Evolutionary conservation across 2,888 invertebrate species (phyloP), one percentile per base, ranked within the genome.

Genomic region (Panopea generosa): DNA sequence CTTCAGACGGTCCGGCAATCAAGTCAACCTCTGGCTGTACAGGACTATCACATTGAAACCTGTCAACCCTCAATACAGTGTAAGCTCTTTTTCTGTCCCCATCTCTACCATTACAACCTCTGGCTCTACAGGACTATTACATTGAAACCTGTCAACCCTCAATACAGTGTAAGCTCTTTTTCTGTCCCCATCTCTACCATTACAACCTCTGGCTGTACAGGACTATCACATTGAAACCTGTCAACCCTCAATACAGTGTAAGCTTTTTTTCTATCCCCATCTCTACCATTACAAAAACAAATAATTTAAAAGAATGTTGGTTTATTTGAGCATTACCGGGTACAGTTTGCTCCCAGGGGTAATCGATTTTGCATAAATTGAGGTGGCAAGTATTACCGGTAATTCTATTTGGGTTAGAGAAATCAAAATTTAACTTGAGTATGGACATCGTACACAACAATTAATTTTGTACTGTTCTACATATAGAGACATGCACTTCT

Each of bases 1-100:
- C 0, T 89, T 87, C 81, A 60, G 71, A 2, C 81, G 83, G 27
- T 53, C 69, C 14, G 86, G 87, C 14, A 81, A 88, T 68, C 85
- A 90, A 53, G 90, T 87, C 16, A 83, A 89, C 69, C 71, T 84
- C 22, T 91, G 91, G 91, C 73, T 85, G 16, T 86, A 86, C 60
- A 84, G 59, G 1, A 66, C 83, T 0, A 61, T 86, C 27, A 73
- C 80, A 6, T 7, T 87, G n/a, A 68, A 52, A 14, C 77, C 69
- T 27, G 55, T 40, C 9, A 45, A 69, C 33, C 76, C 74, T 60
- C 79, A 82, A 76, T 82, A 68, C 49, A 63, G 38, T 67, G 84
- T 82, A 62, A 79, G 81, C 45, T 38, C 18, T 3, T 45, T 3
- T 20, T 45, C 11, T 33, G 33, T 33, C n/a, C n/a, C n/a, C n/a